Conservation (phyloP, 2,113 vertebrate genomes). For the Typhlomys cinereus region DNA sequence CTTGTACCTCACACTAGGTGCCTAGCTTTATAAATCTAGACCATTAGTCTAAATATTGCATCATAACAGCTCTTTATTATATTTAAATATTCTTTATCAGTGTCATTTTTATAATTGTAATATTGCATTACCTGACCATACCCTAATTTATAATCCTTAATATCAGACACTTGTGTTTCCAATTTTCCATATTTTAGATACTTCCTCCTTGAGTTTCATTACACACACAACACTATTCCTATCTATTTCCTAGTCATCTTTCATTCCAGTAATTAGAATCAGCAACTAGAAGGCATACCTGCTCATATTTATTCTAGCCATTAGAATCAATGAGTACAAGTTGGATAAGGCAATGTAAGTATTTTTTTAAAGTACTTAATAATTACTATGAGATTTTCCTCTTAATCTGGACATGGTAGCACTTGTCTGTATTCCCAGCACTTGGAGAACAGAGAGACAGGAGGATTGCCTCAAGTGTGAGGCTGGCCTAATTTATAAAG, state of each 20-base stretch:
- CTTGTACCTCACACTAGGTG: not conserved
- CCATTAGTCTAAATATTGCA: not conserved
- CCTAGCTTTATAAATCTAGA: not conserved
- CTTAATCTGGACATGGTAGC: not conserved
- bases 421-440: not conserved
- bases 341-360: not conserved
- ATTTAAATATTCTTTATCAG: conserved; percentile 18
- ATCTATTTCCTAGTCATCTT: not conserved
- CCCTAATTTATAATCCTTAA: not conserved
- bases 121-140: not conserved
- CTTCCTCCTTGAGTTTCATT: not conserved
- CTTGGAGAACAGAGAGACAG: not conserved
- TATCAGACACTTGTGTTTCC: not conserved
- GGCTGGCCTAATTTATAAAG: not conserved
- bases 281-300: not conserved
- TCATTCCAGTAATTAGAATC: not conserved
- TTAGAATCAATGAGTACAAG: not conserved
- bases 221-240: not conserved
- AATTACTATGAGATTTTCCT: not conserved
- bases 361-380: conserved; percentile 1
- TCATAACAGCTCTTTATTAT: not conserved
- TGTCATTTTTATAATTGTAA: not conserved
- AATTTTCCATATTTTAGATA: not conserved
- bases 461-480: not conserved
- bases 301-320: not conserved